Evolutionary conservation across 2,113 vertebrate species (phyloP).

Genomic region (Mellivora capensis): DNA sequence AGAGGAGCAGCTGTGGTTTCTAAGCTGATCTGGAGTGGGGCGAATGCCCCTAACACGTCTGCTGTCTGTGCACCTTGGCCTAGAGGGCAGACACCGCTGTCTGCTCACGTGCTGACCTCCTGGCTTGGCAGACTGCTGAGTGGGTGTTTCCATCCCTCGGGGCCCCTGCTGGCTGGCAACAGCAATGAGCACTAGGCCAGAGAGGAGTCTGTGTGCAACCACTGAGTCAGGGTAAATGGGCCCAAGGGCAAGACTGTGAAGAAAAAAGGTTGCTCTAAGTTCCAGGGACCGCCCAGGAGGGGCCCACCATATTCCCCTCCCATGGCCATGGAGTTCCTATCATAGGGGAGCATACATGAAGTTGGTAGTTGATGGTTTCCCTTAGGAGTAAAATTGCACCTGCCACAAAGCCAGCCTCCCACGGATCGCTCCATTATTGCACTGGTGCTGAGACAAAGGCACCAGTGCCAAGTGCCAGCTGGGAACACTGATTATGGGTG

Average conservation of each 20-base stretch:
- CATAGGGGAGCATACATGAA: neutral
- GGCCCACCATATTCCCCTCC: neutral
- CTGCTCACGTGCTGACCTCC: slow-evolving; percentile 43
- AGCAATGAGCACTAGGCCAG: slow-evolving; percentile 31
- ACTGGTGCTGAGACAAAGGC: neutral
- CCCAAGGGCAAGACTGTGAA: neutral
- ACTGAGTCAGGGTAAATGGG: neutral
- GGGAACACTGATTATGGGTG: slow-evolving; percentile 35
- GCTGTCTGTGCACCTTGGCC: slow-evolving; percentile 60
- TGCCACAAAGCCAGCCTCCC: neutral
- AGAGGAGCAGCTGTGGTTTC: slow-evolving; percentile 22
- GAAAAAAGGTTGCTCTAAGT: neutral
- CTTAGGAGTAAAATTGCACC: neutral
- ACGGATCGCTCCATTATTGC: neutral
- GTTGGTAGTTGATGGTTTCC: neutral
- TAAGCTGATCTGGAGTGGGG: neutral
- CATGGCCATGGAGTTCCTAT: neutral
- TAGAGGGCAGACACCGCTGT: slow-evolving; percentile 29
- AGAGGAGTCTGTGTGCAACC: slow-evolving; percentile 25
- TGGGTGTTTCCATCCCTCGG: neutral
- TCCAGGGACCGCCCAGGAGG: neutral
- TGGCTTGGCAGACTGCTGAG: neutral
- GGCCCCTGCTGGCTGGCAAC: neutral
- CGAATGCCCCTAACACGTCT: neutral
- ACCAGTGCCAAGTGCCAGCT: slow-evolving; percentile 55